Evolutionary conservation across 2,797 vertebrate genomes (phyloP).

Genomic region (Poeciliopsis gracilis): DNA sequence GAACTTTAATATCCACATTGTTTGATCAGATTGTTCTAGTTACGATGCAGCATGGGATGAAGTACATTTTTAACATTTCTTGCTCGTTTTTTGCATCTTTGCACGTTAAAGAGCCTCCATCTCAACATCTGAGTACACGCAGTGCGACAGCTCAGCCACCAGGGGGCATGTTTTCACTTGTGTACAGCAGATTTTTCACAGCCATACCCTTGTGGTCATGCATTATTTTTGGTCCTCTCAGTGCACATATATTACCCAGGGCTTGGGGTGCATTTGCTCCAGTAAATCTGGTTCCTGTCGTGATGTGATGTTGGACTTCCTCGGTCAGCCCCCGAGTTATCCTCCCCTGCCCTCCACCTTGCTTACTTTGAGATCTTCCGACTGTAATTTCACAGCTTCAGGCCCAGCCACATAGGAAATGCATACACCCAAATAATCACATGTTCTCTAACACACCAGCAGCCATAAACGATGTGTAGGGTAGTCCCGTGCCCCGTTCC

Average conservation of each 20-base stretch:
- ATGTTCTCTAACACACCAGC: conserved; percentile 73
- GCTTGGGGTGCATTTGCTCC: conserved; percentile 64
- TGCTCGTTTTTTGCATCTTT: conserved; percentile 65
- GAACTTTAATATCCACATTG: conserved; percentile 39
- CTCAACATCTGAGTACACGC: conserved; percentile 5
- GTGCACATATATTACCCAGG: conserved; percentile 63
- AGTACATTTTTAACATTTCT: conserved; percentile 70
- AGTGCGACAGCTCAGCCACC: conserved; percentile 56
- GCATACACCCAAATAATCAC: conserved; percentile 85
- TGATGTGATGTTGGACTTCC: conserved; percentile 71
- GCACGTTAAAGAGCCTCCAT: conserved; percentile 67
- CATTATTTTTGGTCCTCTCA: conserved; percentile 68
- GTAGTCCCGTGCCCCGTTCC: conserved; percentile 50
- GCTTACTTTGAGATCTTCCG: conserved; percentile 70
- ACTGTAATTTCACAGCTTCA: conserved; percentile 79
- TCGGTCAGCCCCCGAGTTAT: conserved; percentile 70
- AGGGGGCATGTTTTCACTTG: conserved; percentile 75
- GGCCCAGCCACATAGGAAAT: conserved; percentile 77
- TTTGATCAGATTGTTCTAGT: conserved; percentile 59
- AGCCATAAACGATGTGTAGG: conserved; percentile 73
- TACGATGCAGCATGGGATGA: conserved; percentile 44
- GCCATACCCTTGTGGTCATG: conserved; percentile 53
- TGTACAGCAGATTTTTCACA: neutral
- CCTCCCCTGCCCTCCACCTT: conserved; percentile 72
- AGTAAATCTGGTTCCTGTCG: conserved; percentile 69